These are phyloP conservation scores for Brachypteracias leptosomus DNA, from an alignment of 2,113 vertebrate genomes.

Conservation along the genomic window DNA sequence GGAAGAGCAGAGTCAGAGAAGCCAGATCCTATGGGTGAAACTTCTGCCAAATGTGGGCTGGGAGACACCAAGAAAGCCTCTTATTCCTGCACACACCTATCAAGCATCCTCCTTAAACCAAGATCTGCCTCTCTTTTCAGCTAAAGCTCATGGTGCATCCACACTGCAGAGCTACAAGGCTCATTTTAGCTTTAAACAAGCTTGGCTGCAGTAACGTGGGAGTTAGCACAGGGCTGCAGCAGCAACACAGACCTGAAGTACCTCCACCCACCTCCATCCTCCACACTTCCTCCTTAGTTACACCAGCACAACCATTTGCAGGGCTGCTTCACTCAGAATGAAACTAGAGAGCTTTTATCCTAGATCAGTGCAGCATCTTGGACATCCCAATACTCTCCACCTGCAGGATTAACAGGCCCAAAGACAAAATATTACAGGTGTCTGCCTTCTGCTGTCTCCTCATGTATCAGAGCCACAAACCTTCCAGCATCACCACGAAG, in stretches of 20 bases:
- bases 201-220: not conserved
- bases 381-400: not conserved
- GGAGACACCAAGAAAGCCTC: not conserved
- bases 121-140: not conserved
- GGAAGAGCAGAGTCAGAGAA: not conserved
- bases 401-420: not conserved
- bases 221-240: not conserved
- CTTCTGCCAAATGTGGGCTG: not conserved
- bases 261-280: not conserved
- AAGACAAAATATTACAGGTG: not conserved
- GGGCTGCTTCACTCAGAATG: not conserved
- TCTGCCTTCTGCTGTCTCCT: not conserved
- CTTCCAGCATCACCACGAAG: not conserved
- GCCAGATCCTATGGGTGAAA: not conserved
- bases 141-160: not conserved
- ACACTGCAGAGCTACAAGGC: not conserved
- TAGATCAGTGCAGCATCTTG: not conserved
- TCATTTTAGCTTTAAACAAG: not conserved
- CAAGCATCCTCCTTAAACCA: not conserved
- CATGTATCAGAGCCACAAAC: not conserved
- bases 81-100: not conserved
- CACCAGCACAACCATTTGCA: not conserved
- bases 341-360: not conserved
- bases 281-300: not conserved
- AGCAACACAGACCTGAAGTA: not conserved